Percentiles rank a stretch among this genome's conserved stretches.
Conservation (phyloP, 37 sponge, comb jelly and placozoan species). For the Spongia lamella region DNA sequence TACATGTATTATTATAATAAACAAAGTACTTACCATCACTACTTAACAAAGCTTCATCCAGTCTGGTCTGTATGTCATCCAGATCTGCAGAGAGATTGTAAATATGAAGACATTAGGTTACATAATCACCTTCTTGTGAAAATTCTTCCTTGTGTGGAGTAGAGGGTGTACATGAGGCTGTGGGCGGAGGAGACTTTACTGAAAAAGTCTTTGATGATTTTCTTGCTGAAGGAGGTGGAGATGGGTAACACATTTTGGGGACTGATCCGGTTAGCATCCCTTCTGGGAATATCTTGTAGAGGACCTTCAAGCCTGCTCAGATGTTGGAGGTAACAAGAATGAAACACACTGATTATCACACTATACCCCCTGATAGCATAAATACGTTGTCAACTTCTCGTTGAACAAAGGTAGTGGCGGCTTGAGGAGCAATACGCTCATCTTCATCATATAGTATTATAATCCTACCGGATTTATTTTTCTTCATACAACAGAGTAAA, state of each 20-base stretch:
- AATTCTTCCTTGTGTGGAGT: constrained; percentile 33
- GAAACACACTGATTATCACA: background rate
- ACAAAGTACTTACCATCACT: constrained; percentile 18
- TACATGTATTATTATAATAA: background rate
- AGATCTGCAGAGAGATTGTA: constrained; percentile 41
- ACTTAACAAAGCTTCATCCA: constrained; percentile 59
- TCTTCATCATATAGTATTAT: constrained; percentile 98
- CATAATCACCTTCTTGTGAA: constrained; percentile 38
- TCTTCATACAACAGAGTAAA: constrained; percentile 28
- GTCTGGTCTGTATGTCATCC: constrained; percentile 32
- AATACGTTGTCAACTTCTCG: constrained; percentile 95
- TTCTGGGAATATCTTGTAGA: constrained; percentile 76
- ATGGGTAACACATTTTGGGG: constrained; percentile 62
- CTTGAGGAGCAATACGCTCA: constrained; percentile 89
- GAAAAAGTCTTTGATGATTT: background rate
- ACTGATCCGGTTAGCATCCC: constrained; percentile 80
- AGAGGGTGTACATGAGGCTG: background rate
- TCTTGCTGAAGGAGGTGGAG: constrained; percentile 53
- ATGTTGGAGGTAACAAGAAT: background rate
- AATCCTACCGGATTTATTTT: constrained; percentile 93
- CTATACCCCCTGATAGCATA: constrained; percentile 94
- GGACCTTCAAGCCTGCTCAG: constrained; percentile 79
- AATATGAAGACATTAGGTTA: background rate
- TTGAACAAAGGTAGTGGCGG: constrained; percentile 90
- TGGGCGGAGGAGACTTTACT: background rate